Conservation (phyloP, 2,113 vertebrate genomes). For the Thunnus maccoyii region DNA sequence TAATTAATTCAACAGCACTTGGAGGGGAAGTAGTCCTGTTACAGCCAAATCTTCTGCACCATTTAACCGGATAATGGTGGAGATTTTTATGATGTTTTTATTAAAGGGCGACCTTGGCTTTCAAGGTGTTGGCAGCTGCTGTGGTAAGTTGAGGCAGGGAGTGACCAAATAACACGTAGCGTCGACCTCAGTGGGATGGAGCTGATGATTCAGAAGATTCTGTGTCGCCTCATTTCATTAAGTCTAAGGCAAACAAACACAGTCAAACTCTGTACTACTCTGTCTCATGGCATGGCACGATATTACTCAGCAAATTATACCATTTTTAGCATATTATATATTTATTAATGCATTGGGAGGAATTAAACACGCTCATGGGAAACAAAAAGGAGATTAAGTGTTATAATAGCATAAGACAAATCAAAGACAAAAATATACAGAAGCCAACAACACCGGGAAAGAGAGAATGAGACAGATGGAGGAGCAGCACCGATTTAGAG, state of each 20-base stretch:
- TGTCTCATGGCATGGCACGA: too few relatives aligned
- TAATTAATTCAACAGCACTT: constrained; percentile 80
- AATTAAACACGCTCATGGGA: too few relatives aligned
- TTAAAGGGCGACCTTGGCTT: constrained; percentile 77
- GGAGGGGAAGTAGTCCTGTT: constrained; percentile 66
- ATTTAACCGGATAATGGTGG: constrained; percentile 82
- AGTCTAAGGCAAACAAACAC: background rate
- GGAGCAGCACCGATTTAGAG: too few relatives aligned
- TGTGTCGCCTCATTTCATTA: constrained; percentile 44
- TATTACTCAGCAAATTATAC: too few relatives aligned
- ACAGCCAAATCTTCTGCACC: constrained; percentile 81
- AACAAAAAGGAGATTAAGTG: too few relatives aligned
- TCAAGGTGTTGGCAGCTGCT: constrained; percentile 70
- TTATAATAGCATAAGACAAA: too few relatives aligned
- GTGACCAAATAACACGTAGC: constrained; percentile 46
- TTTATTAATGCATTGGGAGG: too few relatives aligned
- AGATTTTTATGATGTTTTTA: constrained; percentile 78
- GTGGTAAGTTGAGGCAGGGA: constrained; percentile 34
- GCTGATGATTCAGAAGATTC: constrained; percentile 62
- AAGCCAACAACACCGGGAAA: too few relatives aligned
- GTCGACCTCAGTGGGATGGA: constrained; percentile 56
- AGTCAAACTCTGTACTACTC: too few relatives aligned
- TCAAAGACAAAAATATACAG: too few relatives aligned
- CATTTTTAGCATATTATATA: too few relatives aligned
- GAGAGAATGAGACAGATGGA: too few relatives aligned